Evolutionary conservation across 2,797 vertebrate genomes (phyloP).

Genomic region (Rhinichthys osculus): DNA sequence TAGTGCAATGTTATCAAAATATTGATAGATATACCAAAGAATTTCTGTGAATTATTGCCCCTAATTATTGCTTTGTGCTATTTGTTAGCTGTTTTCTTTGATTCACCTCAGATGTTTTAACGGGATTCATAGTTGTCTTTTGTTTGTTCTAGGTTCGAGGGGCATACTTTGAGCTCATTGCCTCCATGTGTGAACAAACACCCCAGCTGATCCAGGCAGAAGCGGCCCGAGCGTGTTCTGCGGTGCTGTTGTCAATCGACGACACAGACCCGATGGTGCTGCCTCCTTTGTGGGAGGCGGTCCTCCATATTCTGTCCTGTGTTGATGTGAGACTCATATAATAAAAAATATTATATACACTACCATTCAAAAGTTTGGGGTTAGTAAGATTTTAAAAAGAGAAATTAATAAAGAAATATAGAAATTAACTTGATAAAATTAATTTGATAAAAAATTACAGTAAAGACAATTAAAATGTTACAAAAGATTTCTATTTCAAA

Average conservation of each 20-base stretch:
- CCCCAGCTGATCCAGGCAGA: conserved; percentile 85
- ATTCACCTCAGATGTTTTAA: not conserved
- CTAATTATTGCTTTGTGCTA: not conserved
- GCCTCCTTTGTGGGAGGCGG: conserved; percentile 92
- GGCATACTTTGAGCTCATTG: conserved; percentile 91
- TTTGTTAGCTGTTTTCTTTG: not conserved
- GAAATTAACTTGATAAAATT: not conserved
- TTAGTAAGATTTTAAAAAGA: not conserved
- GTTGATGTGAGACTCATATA: conserved; percentile 80
- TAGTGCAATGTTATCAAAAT: not conserved
- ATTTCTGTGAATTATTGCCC: not conserved
- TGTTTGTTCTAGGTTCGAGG: conserved; percentile 84
- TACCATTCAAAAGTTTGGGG: not conserved
- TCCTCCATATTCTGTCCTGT: conserved; percentile 84
- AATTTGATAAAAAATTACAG: not conserved
- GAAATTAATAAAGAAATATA: not conserved
- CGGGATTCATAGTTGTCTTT: not conserved
- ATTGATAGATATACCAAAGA: not conserved
- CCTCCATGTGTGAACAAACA: conserved; percentile 85
- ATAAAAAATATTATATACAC: not conserved
- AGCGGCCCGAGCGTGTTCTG: conserved; percentile 84
- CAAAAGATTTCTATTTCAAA: not conserved
- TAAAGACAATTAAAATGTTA: not conserved
- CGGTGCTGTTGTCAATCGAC: conserved; percentile 90
- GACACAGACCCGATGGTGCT: conserved; percentile 93